Evolutionary conservation across 2,113 vertebrate species (phyloP).

Genomic region (Orthonyx spaldingii): DNA sequence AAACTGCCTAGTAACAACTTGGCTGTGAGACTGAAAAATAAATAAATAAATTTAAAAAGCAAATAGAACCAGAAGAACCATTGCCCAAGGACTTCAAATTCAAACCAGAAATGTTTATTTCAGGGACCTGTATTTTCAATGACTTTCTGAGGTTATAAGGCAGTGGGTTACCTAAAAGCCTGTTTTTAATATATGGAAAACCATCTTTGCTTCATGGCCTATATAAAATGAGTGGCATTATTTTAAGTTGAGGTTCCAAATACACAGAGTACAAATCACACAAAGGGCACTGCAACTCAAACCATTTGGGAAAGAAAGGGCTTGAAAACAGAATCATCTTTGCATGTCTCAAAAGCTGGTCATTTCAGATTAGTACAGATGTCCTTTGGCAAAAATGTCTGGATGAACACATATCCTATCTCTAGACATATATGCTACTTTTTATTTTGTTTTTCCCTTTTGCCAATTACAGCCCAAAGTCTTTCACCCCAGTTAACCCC

Average conservation of each 20-base stretch:
- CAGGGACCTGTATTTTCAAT: background rate
- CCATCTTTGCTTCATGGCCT: background rate
- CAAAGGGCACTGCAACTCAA: background rate
- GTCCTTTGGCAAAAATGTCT: background rate
- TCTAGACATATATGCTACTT: background rate
- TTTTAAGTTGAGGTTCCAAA: background rate
- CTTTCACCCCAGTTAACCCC: background rate
- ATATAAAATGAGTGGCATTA: background rate
- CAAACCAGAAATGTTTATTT: background rate
- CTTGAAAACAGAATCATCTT: background rate
- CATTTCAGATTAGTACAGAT: background rate
- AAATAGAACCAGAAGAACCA: background rate
- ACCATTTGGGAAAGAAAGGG: background rate
- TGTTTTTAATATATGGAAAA: background rate
- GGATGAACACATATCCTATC: background rate
- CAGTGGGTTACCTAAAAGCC: background rate
- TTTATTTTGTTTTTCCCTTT: background rate
- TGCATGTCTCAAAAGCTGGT: background rate
- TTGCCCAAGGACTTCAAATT: background rate
- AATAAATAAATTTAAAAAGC: background rate
- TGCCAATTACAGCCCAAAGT: background rate
- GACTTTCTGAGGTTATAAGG: background rate
- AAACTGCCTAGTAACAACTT: constrained; percentile 21
- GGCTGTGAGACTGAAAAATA: background rate
- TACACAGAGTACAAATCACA: background rate